A percentile compares a stretch with the other conserved stretches of the same genome.
These are phyloP conservation scores for Stylophora pistillata DNA, from an alignment of 64 coral and sea anemone species.

Conservation along the genomic window DNA sequence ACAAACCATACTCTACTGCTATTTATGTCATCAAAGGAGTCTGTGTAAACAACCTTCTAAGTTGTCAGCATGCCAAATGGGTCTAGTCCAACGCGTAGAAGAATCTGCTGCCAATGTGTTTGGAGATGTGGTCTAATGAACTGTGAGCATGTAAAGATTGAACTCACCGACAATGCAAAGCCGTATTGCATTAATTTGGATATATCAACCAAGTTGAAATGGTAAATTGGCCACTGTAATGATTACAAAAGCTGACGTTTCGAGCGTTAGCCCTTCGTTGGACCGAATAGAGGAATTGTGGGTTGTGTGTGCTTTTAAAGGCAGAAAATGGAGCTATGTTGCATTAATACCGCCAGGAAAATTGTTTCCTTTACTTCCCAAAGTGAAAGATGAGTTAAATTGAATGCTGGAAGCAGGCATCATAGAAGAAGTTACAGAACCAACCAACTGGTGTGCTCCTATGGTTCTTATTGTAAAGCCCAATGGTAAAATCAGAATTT, in stretches of 20 bases:
- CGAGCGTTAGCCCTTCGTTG: too few relatives aligned
- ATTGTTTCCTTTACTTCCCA: slow-evolving; percentile 43
- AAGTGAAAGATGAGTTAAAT: slow-evolving; percentile 48
- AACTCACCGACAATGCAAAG: slow-evolving; percentile 2
- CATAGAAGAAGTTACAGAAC: slow-evolving; percentile 48
- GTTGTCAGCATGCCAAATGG: background rate
- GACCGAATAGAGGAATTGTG: too few relatives aligned
- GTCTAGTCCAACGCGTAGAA: background rate
- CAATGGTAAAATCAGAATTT: slow-evolving; percentile 31
- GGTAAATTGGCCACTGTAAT: too few relatives aligned
- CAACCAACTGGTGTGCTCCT: slow-evolving; percentile 56
- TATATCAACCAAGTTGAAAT: too few relatives aligned
- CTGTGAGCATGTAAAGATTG: slow-evolving; percentile 27
- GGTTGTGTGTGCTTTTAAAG: too few relatives aligned
- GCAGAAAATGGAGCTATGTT: too few relatives aligned
- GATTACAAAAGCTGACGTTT: too few relatives aligned
- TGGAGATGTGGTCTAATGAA: slow-evolving; percentile 19
- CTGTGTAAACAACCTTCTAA: slow-evolving; percentile 12
- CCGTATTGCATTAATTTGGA: too few relatives aligned
- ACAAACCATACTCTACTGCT: background rate
- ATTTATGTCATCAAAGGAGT: background rate
- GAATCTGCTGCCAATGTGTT: background rate
- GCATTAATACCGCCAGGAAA: slow-evolving; percentile 31
- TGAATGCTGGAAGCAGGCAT: slow-evolving; percentile 25
- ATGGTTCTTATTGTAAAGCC: slow-evolving; percentile 18